Base-by-base conservation (phyloP, 2,797 vertebrate genomes). In the Cossypha heuglini region DNA sequence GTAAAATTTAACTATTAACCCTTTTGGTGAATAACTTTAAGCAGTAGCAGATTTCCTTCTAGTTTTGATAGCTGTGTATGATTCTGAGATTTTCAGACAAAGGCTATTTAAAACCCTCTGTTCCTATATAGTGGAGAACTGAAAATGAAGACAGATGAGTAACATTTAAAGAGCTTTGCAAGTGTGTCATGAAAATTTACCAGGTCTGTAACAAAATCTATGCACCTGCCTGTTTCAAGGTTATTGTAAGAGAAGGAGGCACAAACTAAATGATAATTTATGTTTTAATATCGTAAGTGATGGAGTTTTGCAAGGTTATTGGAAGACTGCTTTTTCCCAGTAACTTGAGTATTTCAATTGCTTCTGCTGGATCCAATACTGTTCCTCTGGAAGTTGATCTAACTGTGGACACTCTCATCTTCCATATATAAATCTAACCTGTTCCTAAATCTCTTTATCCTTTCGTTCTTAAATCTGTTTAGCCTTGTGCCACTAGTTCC, bases 101-200 rank as follows among this genome's bases (percentile, higher is more conserved):
- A 92, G 91, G 67, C 88, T 97, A 49, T 96, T 97, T 95, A 93
- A 98, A 97, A 88, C 74, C 84, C 80, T 93, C 64, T 10, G 5
- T 96, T 98, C 90, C 81, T 75, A 68, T 94, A 67, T 92, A 97
- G 84, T 87, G 79, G 84, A 83, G 93, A 96, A 93, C 90, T 96
- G 96, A 96, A 97, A 97, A 95, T 94, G 71, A 96, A 96, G 95
- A 95, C 92, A 96, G 81, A 97, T 97, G 76, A 97, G 57, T 94
- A 94, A 94, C 81, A 89, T 95, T 95, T 92, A 67, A 91, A 64
- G 69, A 89, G 74, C 79, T 85, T 88, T 88, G 79, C 64, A 88
- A 91, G 77, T 61, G 51, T 83, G 28, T 91, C 29, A 57, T 81
- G 83, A 94, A 88, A 88, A 95, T 89, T 83, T 83, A 73, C 52